Evolutionary conservation across 1,140 invertebrate species (phyloP).

Genomic region (Leptonema lineaticorne): DNA sequence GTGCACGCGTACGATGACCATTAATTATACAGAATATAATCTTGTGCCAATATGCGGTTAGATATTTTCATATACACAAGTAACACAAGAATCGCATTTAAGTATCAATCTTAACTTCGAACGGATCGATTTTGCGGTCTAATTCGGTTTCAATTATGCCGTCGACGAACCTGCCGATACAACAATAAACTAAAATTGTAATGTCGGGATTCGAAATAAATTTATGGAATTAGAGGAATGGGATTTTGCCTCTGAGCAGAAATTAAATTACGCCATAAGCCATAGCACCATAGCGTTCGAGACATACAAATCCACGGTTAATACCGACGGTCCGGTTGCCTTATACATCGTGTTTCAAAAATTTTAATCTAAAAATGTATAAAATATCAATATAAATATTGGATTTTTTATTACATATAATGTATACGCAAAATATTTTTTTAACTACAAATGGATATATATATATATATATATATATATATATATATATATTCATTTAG

Average conservation of each 20-base stretch:
- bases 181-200: constrained; percentile 1
- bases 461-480: neutral
- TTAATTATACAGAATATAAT: no score
- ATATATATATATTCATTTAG: neutral
- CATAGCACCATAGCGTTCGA: neutral
- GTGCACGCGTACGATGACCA: no score
- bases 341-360: neutral
- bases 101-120: no score
- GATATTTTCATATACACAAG: no score
- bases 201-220: constrained; percentile 23
- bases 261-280: constrained; percentile 25
- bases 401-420: no score
- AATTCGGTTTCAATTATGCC: constrained; percentile 20
- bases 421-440: no score
- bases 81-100: no score
- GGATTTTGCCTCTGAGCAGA: constrained; percentile 24
- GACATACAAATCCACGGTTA: neutral
- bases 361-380: neutral
- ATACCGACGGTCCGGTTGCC: neutral
- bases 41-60: no score
- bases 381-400: no score
- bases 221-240: constrained; percentile 25
- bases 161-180: neutral
- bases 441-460: neutral
- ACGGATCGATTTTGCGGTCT: constrained; percentile 11